phyloP scores from a whole-genome alignment of 2,888 invertebrate genomes.

The Reticulitermes lucifugus region DNA sequence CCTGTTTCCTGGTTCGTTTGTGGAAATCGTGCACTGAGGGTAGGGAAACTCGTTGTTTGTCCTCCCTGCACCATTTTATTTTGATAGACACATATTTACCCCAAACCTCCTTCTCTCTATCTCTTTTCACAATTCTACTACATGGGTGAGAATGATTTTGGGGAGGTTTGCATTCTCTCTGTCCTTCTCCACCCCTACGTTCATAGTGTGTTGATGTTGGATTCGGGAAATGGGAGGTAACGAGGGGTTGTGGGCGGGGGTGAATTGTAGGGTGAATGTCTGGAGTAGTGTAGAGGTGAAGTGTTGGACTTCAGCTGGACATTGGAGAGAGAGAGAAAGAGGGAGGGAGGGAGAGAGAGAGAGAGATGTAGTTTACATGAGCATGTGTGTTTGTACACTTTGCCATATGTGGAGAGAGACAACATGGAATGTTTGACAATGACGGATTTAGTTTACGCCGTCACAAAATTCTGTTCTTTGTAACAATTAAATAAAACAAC shows the following conservation, averaged over 20 bases:
- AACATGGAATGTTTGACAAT: not conserved
- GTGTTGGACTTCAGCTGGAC: slow-evolving; percentile 28
- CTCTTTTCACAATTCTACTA: not conserved
- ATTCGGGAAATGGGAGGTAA: slow-evolving; percentile 24
- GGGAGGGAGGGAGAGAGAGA: not conserved
- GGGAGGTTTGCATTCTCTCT: slow-evolving; percentile 6
- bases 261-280: slow-evolving; percentile 21
- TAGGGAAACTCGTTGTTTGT: slow-evolving; percentile 24
- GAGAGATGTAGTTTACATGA: not conserved
- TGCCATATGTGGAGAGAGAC: slow-evolving; percentile 18
- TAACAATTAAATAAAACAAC: not conserved
- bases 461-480: not conserved
- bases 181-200: not conserved
- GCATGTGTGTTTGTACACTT: slow-evolving; percentile 19
- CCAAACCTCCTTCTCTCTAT: slow-evolving; percentile 18
- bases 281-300: slow-evolving; percentile 23
- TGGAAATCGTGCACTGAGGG: not conserved
- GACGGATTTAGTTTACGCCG: not conserved
- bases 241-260: not conserved
- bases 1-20: slow-evolving; percentile 14
- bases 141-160: slow-evolving; percentile 36
- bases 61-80: slow-evolving; percentile 35
- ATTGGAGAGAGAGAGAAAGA: slow-evolving; percentile 18
- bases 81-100: slow-evolving; percentile 22
- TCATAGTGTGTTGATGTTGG: slow-evolving; percentile 30